Evolutionary conservation across 2,888 invertebrate species (phyloP).

Genomic region (Gasteruption jaculator): DNA sequence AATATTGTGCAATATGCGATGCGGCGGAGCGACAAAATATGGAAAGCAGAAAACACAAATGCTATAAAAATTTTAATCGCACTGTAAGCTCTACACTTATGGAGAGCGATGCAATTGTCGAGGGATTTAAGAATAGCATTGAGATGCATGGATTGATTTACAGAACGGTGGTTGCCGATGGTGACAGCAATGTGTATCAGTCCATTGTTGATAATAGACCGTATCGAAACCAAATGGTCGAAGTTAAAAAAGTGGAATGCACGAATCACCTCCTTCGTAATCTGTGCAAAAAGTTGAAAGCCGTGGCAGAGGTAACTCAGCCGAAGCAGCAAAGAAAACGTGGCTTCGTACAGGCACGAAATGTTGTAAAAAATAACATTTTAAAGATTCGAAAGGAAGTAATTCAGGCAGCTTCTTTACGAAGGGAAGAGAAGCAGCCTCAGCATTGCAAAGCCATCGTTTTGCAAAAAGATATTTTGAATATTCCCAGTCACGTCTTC

Average conservation of each 20-base stretch:
- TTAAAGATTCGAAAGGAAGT: conserved; percentile 11
- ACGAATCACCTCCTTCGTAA: no score
- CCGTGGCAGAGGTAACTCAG: conserved; percentile 1
- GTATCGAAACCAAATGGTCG: conserved; percentile 24
- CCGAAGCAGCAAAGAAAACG: conserved; percentile 1
- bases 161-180: conserved; percentile 23
- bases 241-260: no score
- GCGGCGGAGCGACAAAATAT: conserved; percentile 6
- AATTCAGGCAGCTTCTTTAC: not conserved
- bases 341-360: conserved; percentile 4
- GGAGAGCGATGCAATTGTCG: conserved; percentile 24
- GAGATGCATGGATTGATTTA: conserved; percentile 24
- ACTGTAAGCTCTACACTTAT: conserved; percentile 31
- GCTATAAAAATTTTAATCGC: conserved; percentile 30
- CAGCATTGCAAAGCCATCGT: conserved; percentile 4
- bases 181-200: conserved; percentile 38
- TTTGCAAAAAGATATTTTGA: conserved; percentile 21
- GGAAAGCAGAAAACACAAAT: conserved; percentile 9
- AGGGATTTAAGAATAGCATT: conserved; percentile 24
- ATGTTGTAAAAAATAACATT: conserved; percentile 7
- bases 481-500: conserved; percentile 20
- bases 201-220: conserved; percentile 27
- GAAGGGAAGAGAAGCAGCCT: conserved; percentile 4
- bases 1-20: conserved; percentile 27
- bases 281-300: no score